Evolutionary conservation across 2,113 vertebrate species (phyloP).

Genomic region (Nothocercus julius): DNA sequence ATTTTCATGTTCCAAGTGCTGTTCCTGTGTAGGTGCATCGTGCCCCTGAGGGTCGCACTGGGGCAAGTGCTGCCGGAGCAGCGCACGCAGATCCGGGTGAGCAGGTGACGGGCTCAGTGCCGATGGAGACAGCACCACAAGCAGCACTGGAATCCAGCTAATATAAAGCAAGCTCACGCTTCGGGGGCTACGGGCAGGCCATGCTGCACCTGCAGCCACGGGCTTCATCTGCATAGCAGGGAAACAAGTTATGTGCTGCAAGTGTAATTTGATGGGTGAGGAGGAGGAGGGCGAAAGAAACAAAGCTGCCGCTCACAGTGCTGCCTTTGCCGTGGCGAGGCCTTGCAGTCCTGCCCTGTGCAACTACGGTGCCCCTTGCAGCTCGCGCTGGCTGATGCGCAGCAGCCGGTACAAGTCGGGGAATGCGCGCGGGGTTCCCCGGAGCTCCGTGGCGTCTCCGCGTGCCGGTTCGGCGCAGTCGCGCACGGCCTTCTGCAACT

Average conservation of each 20-base stretch:
- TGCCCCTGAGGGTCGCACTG: not conserved
- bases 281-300: not conserved
- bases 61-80: not conserved
- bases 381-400: constrained; percentile 71
- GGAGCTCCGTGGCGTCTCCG: not conserved
- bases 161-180: not conserved
- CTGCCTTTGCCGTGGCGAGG: not conserved
- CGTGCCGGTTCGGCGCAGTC: constrained; percentile 80
- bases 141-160: not conserved
- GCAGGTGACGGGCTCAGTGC: not conserved
- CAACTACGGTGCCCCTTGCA: constrained; percentile 31
- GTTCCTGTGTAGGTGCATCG: not conserved
- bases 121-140: not conserved
- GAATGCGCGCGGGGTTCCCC: constrained; percentile 69
- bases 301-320: not conserved
- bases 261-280: not conserved
- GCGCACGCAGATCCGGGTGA: not conserved
- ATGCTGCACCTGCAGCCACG: not conserved
- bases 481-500: constrained; percentile 85
- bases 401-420: constrained; percentile 83
- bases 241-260: not conserved
- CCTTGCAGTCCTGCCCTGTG: not conserved
- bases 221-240: not conserved
- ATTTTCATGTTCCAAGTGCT: not conserved
- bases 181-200: not conserved